A percentile compares a stretch with the other conserved stretches of the same genome.
These are phyloP conservation scores for Drosophila suzukii DNA, from an alignment of 1,140 invertebrate species.

Conservation along the genomic window DNA sequence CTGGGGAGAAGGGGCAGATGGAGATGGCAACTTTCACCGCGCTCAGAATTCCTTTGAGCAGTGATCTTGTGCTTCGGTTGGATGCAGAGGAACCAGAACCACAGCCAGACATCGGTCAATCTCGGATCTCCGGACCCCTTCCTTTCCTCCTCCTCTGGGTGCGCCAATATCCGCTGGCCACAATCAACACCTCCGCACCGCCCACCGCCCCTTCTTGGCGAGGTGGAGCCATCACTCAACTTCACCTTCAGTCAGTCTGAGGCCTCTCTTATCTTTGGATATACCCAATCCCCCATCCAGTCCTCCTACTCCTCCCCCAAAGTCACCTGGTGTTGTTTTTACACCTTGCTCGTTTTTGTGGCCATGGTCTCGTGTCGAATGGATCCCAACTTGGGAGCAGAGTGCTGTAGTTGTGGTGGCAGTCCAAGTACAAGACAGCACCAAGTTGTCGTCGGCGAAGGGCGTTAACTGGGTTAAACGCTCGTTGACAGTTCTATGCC, in stretches of 20 bases:
- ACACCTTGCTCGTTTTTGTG: slow-evolving; percentile 68
- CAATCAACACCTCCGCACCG: slow-evolving; percentile 69
- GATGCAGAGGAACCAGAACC: slow-evolving; percentile 33
- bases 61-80: slow-evolving; percentile 7
- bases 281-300: slow-evolving; percentile 34
- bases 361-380: slow-evolving; percentile 53
- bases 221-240: slow-evolving; percentile 70
- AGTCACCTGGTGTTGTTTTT: slow-evolving; percentile 59
- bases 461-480: slow-evolving; percentile 80
- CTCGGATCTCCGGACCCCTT: slow-evolving; percentile 20
- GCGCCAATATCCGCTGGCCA: slow-evolving; percentile 68
- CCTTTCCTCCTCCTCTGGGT: not conserved
- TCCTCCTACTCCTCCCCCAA: not conserved
- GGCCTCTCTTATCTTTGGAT: slow-evolving; percentile 53
- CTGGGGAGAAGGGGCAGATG: slow-evolving; percentile 38
- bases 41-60: slow-evolving; percentile 67
- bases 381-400: slow-evolving; percentile 45
- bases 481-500: slow-evolving; percentile 80
- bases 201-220: slow-evolving; percentile 34
- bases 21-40: slow-evolving; percentile 75
- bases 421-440: slow-evolving; percentile 5
- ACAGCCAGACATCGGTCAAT: slow-evolving; percentile 71
- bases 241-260: slow-evolving; percentile 42
- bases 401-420: slow-evolving; percentile 6
- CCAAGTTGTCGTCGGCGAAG: slow-evolving; percentile 56